Conservation (phyloP, 30 jellyfish, hydroid and myxozoan species). For the Mastigias papua region DNA sequence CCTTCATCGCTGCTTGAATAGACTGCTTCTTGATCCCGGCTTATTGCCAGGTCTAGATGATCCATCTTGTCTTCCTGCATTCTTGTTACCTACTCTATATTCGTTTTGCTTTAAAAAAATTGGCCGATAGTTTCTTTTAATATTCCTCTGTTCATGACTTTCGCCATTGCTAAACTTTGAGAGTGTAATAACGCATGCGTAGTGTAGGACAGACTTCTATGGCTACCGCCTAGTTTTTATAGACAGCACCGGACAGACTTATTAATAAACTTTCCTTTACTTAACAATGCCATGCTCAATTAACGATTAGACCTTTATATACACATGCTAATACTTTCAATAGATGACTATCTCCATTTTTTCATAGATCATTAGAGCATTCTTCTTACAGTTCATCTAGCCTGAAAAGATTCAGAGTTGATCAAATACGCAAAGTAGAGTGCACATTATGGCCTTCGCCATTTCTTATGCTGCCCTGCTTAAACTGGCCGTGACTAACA, state of each 20-base stretch:
- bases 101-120: neutral
- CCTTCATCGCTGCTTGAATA: constrained; percentile 91
- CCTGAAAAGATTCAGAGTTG: no score
- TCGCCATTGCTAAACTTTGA: constrained; percentile 2
- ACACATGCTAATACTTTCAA: no score
- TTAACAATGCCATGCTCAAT: no score
- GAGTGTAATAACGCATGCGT: neutral
- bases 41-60: constrained; percentile 88
- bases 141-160: neutral
- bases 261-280: neutral
- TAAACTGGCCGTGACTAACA: no score
- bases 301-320: no score
- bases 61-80: constrained; percentile 63
- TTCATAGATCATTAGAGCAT: no score
- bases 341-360: no score
- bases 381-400: no score
- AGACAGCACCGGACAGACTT: neutral
- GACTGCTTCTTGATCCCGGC: constrained; percentile 95
- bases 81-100: neutral
- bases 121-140: neutral
- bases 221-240: constrained; percentile 13
- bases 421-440: no score
- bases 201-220: neutral
- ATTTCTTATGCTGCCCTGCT: no score
- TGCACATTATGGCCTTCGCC: no score